These are phyloP conservation scores for Acanthurus leucopareius DNA, from an alignment of 2,797 vertebrate species.

Conservation along the genomic window DNA sequence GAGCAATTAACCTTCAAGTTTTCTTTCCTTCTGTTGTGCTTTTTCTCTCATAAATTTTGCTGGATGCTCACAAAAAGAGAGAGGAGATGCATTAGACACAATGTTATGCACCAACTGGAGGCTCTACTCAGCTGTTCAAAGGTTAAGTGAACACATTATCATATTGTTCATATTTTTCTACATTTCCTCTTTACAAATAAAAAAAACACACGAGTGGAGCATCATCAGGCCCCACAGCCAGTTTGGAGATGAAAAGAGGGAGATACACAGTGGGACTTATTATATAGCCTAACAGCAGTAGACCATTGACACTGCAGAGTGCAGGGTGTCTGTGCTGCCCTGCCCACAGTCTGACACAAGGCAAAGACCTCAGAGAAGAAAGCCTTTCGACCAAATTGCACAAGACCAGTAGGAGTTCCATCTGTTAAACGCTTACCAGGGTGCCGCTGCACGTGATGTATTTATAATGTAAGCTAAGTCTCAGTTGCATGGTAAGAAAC, in stretches of 20 bases:
- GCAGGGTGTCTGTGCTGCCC: constrained; percentile 8
- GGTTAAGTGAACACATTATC: constrained; percentile 52
- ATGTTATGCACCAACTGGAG: background rate
- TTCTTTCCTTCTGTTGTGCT: constrained; percentile 3
- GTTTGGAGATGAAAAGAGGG: constrained; percentile 31
- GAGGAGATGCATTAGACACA: background rate
- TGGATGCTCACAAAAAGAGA: background rate
- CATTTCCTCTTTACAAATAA: constrained; percentile 34
- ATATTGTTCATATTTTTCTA: constrained; percentile 38
- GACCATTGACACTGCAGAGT: constrained; percentile 43
- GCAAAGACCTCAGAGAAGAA: constrained; percentile 15
- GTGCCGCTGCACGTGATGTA: background rate
- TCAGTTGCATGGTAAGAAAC: background rate
- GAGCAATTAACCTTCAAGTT: constrained; percentile 6
- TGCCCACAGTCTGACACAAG: constrained; percentile 29
- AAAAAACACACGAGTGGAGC: constrained; percentile 25
- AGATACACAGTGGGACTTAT: constrained; percentile 67
- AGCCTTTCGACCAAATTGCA: constrained; percentile 9
- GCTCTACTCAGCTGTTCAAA: constrained; percentile 33
- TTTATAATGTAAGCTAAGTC: constrained; percentile 1
- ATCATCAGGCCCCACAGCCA: constrained; percentile 16
- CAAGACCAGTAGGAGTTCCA: background rate
- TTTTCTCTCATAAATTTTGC: background rate
- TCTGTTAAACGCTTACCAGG: constrained; percentile 29
- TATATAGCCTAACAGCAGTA: constrained; percentile 48